phyloP scores from a whole-genome alignment of 2,113 vertebrate genomes.

The Scomber colias region DNA sequence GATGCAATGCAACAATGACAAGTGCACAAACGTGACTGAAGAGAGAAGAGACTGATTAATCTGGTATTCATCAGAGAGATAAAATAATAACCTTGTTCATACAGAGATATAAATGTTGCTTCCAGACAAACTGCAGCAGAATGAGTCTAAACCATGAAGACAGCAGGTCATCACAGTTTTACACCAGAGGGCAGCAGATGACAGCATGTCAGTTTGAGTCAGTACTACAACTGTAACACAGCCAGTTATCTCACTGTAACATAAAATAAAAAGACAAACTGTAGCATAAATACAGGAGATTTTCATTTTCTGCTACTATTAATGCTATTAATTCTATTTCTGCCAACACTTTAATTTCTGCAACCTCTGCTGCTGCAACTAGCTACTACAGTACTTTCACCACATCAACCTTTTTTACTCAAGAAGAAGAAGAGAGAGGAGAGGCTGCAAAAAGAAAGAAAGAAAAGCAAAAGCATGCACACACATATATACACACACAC shows the following conservation, averaged over 20 bases:
- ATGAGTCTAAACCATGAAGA: background rate
- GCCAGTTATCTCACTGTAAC: too few relatives aligned
- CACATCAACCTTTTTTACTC: too few relatives aligned
- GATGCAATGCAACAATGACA: too few relatives aligned
- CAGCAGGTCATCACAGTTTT: background rate
- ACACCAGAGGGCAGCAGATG: constrained; percentile 75
- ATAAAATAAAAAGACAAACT: background rate
- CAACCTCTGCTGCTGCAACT: too few relatives aligned
- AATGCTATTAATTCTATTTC: too few relatives aligned
- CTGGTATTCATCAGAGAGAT: background rate
- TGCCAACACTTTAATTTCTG: too few relatives aligned
- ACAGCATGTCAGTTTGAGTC: constrained; percentile 15
- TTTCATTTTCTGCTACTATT: too few relatives aligned
- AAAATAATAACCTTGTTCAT: background rate
- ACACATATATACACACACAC: background rate
- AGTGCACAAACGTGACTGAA: background rate
- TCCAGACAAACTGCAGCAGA: background rate
- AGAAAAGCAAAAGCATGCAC: background rate
- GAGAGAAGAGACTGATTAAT: background rate
- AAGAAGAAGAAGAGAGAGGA: too few relatives aligned
- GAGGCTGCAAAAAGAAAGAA: background rate
- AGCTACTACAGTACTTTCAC: too few relatives aligned
- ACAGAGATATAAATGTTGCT: background rate
- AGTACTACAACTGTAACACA: too few relatives aligned
- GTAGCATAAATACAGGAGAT: too few relatives aligned